These are phyloP conservation scores for Nerophis lumbriciformis DNA, from an alignment of 2,113 vertebrate genomes.

Conservation along the genomic window DNA sequence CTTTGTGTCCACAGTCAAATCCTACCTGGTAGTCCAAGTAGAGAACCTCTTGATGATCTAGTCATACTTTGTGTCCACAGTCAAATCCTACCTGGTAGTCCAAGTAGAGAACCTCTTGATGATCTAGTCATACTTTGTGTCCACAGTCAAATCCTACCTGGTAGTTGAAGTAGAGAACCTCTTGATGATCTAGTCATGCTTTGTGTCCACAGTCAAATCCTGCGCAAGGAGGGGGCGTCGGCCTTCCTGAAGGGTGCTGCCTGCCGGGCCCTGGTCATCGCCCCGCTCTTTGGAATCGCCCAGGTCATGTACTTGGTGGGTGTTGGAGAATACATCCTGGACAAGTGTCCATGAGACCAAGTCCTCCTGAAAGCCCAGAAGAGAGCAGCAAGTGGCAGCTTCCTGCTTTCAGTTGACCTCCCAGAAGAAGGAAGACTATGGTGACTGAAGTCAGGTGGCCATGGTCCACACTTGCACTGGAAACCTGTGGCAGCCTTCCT, in stretches of 20 bases:
- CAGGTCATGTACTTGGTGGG: slow-evolving; percentile 81
- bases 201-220: slow-evolving; percentile 69
- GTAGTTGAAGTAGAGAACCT: too few relatives aligned
- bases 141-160: not conserved
- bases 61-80: too few relatives aligned
- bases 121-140: too few relatives aligned
- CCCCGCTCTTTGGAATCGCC: slow-evolving; percentile 78
- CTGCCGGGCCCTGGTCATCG: slow-evolving; percentile 78
- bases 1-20: too few relatives aligned
- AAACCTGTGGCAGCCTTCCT: slow-evolving; percentile 33
- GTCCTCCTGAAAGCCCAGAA: not conserved
- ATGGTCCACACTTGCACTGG: slow-evolving; percentile 50
- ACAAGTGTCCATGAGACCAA: slow-evolving; percentile 47
- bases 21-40: too few relatives aligned
- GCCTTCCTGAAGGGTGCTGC: slow-evolving; percentile 78
- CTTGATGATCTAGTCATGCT: not conserved
- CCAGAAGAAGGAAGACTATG: slow-evolving; percentile 26
- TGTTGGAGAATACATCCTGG: slow-evolving; percentile 74
- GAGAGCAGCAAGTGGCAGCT: slow-evolving; percentile 45
- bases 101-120: too few relatives aligned
- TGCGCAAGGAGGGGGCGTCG: slow-evolving; percentile 72
- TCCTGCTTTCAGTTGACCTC: slow-evolving; percentile 31
- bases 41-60: too few relatives aligned
- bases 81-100: too few relatives aligned
- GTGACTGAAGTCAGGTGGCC: slow-evolving; percentile 29